A percentile compares a stretch with the other conserved stretches of the same genome.
Evolutionary conservation across 2,888 invertebrate species (phyloP).

Genomic region (Drosophila leonis): DNA sequence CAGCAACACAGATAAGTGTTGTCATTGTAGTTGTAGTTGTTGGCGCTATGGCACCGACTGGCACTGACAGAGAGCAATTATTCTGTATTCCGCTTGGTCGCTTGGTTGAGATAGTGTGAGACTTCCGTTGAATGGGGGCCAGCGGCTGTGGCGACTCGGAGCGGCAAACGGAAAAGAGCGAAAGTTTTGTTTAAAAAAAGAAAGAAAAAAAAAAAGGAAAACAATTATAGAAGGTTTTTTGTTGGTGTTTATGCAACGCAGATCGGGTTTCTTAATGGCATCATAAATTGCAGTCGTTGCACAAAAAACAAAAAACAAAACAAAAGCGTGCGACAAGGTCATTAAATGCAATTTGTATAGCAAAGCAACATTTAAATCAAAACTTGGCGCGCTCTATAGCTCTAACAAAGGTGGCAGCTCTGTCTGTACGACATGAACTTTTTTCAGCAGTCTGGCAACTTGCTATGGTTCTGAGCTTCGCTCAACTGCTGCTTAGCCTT

Average conservation of each 20-base stretch:
- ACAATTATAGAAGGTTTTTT: slow-evolving; percentile 48
- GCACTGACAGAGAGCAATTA: slow-evolving; percentile 73
- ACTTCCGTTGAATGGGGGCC: slow-evolving; percentile 59
- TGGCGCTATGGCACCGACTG: slow-evolving; percentile 83
- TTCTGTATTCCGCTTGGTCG: slow-evolving; percentile 62
- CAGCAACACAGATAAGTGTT: slow-evolving; percentile 62
- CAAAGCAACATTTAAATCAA: slow-evolving; percentile 7
- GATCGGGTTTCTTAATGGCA: slow-evolving; percentile 24
- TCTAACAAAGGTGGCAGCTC: slow-evolving; percentile 25
- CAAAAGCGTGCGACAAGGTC: slow-evolving; percentile 27
- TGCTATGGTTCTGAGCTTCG: slow-evolving; percentile 5
- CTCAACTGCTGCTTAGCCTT: slow-evolving; percentile 18
- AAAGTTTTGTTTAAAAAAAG: slow-evolving; percentile 54
- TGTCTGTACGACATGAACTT: not conserved
- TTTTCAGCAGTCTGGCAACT: slow-evolving; percentile 7
- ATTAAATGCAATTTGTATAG: slow-evolving; percentile 1
- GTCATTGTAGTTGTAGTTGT: slow-evolving; percentile 53
- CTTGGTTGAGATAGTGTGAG: slow-evolving; percentile 66
- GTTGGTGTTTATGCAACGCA: slow-evolving; percentile 13
- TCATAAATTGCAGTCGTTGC: slow-evolving; percentile 15
- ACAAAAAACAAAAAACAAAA: slow-evolving; percentile 17
- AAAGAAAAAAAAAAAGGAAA: slow-evolving; percentile 38
- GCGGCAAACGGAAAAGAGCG: slow-evolving; percentile 51
- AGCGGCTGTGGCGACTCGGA: not conserved
- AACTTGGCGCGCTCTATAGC: slow-evolving; percentile 5